Evolutionary conservation across 2,797 vertebrate species (phyloP).

Genomic region (Sebastes hubbsi): DNA sequence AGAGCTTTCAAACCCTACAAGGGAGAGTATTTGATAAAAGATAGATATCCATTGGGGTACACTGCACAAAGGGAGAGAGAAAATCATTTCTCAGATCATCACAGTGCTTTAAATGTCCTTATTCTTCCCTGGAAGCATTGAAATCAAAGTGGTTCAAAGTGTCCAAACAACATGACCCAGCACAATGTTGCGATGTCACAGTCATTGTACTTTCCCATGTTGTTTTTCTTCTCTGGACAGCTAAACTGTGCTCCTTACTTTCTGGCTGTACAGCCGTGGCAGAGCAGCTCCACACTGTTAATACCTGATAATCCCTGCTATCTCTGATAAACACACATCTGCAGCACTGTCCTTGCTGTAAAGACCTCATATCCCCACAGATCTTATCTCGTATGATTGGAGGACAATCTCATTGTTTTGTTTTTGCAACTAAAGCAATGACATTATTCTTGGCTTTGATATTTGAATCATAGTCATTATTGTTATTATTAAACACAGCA

Average conservation of each 20-base stretch:
- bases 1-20: neutral
- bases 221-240: neutral
- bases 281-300: neutral
- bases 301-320: constrained; percentile 36
- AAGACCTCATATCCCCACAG: neutral
- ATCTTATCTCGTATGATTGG: neutral
- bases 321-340: constrained; percentile 38
- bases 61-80: neutral
- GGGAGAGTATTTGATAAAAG: neutral
- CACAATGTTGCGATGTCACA: neutral
- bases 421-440: constrained; percentile 5
- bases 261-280: neutral
- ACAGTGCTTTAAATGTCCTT: neutral
- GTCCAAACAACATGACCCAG: neutral
- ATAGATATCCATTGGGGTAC: neutral
- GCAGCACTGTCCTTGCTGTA: constrained; percentile 5
- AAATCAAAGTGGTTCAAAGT: neutral
- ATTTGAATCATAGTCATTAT: neutral
- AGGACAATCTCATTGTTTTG: constrained; percentile 15
- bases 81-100: neutral
- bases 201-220: neutral
- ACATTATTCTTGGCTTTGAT: neutral
- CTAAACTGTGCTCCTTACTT: constrained; percentile 1
- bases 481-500: neutral
- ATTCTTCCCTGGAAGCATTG: neutral